These are phyloP conservation scores for Botia kubotai DNA, from an alignment of 2,797 vertebrate genomes.

Conservation along the genomic window DNA sequence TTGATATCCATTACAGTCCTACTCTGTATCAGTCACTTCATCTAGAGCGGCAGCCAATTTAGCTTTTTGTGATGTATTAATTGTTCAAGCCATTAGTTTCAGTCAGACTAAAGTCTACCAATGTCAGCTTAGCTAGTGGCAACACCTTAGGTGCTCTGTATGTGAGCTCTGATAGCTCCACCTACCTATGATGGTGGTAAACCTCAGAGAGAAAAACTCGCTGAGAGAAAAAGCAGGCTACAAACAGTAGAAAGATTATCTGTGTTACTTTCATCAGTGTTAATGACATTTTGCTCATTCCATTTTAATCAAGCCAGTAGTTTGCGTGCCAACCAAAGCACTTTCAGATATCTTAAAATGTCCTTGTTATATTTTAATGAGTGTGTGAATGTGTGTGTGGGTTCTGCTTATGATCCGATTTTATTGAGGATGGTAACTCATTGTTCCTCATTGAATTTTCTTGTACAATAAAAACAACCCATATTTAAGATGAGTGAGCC, in stretches of 20 bases:
- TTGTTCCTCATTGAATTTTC: conserved; percentile 22
- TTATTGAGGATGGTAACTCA: neutral
- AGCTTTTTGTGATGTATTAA: neutral
- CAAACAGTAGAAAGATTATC: neutral
- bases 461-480: neutral
- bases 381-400: too few species aligned
- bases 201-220: conserved; percentile 26
- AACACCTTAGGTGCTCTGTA: neutral
- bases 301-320: neutral
- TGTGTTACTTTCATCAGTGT: conserved; percentile 3
- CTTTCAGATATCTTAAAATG: too few species aligned
- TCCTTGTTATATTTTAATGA: too few species aligned
- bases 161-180: conserved; percentile 38
- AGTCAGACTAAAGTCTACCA: conserved; percentile 17
- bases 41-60: neutral
- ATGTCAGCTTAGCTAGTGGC: neutral
- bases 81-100: neutral
- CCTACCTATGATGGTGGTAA: conserved; percentile 47
- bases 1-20: neutral
- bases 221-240: neutral
- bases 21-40: neutral
- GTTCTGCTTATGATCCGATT: neutral
- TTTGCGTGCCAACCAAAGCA: neutral
- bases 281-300: neutral
- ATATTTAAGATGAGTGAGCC: too few species aligned